A percentile compares a stretch with the other conserved stretches of the same genome.
phyloP scores from a whole-genome alignment of 1,140 invertebrate species.

The Trachelipus rathkii region DNA sequence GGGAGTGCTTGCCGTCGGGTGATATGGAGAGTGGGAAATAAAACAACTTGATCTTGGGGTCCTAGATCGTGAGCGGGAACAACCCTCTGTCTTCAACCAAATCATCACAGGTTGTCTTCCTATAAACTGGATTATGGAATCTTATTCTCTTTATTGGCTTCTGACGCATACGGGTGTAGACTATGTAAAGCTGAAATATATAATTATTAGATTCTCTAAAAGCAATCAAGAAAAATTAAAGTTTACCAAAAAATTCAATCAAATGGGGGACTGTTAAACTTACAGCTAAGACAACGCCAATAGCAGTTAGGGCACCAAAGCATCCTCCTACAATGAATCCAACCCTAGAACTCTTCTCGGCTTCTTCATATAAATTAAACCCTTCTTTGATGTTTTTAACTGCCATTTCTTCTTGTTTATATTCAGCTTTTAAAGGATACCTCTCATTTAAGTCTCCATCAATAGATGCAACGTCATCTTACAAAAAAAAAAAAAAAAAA shows the following conservation, averaged over 20 bases:
- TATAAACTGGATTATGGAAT: conserved; percentile 36
- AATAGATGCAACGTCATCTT: not conserved
- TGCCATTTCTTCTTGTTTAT: too few species aligned
- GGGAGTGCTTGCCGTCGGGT: not conserved
- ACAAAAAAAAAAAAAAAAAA: not conserved
- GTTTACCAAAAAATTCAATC: not conserved
- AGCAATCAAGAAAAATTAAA: not conserved
- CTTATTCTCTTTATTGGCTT: conserved; percentile 23
- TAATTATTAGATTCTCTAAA: not conserved
- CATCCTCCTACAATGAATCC: not conserved
- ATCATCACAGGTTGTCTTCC: conserved; percentile 32
- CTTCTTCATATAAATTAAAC: not conserved
- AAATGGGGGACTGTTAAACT: not conserved
- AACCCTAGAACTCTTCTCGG: not conserved
- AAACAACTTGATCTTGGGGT: conserved; percentile 30
- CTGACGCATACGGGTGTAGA: conserved; percentile 16
- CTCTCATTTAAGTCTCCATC: not conserved
- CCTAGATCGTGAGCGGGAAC: too few species aligned
- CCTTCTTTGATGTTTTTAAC: not conserved
- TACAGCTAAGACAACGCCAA: not conserved
- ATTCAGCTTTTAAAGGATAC: not conserved
- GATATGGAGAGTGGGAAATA: too few species aligned
- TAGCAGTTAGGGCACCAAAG: not conserved
- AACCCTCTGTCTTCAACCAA: conserved; percentile 30
- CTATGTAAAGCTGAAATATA: conserved; percentile 19